Conservation (phyloP, 53 echinoderm and acorn worm species). For the Echinometra lucunter region DNA sequence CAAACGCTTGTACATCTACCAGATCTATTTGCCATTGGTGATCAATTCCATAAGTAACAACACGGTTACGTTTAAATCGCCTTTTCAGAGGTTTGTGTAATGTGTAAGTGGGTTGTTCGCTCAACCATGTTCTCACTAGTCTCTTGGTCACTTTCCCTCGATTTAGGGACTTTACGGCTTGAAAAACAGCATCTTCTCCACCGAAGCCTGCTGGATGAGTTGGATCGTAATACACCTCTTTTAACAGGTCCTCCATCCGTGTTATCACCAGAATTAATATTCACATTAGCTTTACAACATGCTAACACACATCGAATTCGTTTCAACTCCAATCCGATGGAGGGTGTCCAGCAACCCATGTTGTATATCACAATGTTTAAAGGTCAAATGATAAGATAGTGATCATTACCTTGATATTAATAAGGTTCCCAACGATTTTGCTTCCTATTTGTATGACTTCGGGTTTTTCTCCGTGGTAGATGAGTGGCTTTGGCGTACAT, state of each 20-base stretch:
- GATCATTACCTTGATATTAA: not conserved
- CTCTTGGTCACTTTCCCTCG: not conserved
- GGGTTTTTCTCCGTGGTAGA: not conserved
- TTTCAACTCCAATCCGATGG: conserved; percentile 18
- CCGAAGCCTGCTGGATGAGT: conserved; percentile 72
- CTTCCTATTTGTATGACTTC: not conserved
- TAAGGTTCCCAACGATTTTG: not conserved
- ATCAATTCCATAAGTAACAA: conserved; percentile 72
- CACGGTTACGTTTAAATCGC: conserved; percentile 67
- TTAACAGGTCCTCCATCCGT: conserved; percentile 70
- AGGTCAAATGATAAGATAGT: not conserved
- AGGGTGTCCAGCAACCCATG: conserved; percentile 74
- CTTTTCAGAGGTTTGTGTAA: conserved; percentile 73
- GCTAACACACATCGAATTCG: conserved; percentile 67
- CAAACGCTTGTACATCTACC: conserved; percentile 62
- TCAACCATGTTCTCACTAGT: conserved; percentile 70
- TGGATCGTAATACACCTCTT: conserved; percentile 78
- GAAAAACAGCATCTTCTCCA: conserved; percentile 64
- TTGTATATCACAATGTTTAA: conserved; percentile 49
- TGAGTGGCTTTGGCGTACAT: not conserved
- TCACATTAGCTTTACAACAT: conserved; percentile 73
- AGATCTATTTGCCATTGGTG: conserved; percentile 77
- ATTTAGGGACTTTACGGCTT: conserved; percentile 31
- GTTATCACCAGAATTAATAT: conserved; percentile 5
- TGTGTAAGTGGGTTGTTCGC: conserved; percentile 70